These are phyloP conservation scores for Channa argus DNA, from an alignment of 2,113 vertebrate genomes.

Conservation along the genomic window DNA sequence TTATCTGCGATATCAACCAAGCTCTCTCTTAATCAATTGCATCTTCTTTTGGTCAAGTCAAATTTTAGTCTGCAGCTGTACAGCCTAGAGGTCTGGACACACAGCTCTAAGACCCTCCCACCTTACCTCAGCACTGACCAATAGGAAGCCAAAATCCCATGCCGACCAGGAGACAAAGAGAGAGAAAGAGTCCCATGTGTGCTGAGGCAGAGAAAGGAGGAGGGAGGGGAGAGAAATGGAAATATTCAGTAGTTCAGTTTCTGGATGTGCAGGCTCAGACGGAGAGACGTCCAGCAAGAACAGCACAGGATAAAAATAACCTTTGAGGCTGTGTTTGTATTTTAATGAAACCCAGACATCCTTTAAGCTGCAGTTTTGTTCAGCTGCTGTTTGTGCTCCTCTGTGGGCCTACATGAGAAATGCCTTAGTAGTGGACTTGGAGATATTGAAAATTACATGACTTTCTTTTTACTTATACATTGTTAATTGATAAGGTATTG, in stretches of 20 bases:
- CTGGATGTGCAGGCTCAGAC: constrained; percentile 90
- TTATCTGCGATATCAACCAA: background rate
- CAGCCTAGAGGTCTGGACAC: constrained; percentile 24
- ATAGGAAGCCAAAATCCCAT: constrained; percentile 21
- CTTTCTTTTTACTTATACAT: background rate
- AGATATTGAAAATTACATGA: background rate
- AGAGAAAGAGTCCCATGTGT: constrained; percentile 10
- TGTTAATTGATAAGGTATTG: no score
- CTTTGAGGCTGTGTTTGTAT: constrained; percentile 1
- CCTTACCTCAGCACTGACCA: constrained; percentile 17
- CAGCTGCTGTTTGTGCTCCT: background rate
- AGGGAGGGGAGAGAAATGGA: constrained; percentile 52
- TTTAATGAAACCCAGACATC: constrained; percentile 25
- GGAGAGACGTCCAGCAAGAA: constrained; percentile 75
- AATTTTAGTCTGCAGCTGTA: constrained; percentile 30
- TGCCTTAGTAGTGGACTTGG: background rate
- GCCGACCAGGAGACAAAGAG: constrained; percentile 24
- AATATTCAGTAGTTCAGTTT: constrained; percentile 62
- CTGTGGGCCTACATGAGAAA: background rate
- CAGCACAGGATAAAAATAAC: constrained; percentile 50
- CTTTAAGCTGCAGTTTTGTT: background rate
- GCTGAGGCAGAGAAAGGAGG: constrained; percentile 34
- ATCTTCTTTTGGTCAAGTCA: constrained; percentile 1
- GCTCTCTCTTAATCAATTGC: constrained; percentile 18
- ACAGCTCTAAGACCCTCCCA: constrained; percentile 24